phyloP scores from a whole-genome alignment of 1,140 invertebrate genomes.

The Limonius californicus region DNA sequence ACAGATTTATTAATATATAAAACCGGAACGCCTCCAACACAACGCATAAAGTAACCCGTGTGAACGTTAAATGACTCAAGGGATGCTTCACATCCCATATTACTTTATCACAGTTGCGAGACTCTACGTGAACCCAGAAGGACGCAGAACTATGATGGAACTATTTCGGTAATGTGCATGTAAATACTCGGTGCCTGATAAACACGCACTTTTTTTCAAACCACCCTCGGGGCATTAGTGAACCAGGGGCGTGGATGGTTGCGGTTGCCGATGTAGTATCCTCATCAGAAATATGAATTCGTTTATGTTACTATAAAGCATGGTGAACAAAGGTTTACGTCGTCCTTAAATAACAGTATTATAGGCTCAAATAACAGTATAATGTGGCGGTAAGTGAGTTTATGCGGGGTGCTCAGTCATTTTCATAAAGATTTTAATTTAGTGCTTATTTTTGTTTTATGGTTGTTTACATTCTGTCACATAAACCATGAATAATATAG shows the following conservation, averaged over 20 bases:
- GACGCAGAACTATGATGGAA: no score
- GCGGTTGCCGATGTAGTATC: neutral
- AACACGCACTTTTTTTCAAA: neutral
- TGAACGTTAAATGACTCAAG: slow-evolving; percentile 6
- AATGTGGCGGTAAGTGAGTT: neutral
- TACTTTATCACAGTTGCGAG: no score
- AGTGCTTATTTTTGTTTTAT: slow-evolving; percentile 2
- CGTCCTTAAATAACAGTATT: neutral
- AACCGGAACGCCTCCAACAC: slow-evolving; percentile 1
- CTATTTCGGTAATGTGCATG: no score
- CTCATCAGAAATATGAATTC: neutral
- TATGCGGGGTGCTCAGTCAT: neutral
- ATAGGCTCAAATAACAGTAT: neutral
- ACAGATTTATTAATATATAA: slow-evolving; percentile 18
- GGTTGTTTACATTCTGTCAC: neutral
- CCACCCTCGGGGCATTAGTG: neutral
- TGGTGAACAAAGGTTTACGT: no score
- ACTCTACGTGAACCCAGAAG: no score
- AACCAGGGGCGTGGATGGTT: neutral
- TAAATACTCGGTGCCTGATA: neutral
- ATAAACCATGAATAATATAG: slow-evolving; percentile 10
- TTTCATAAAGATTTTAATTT: slow-evolving; percentile 1
- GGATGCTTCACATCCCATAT: no score
- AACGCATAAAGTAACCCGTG: slow-evolving; percentile 15
- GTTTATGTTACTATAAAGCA: neutral